Conservation (phyloP, 2,888 invertebrate genomes). For the Anodontia alba region DNA sequence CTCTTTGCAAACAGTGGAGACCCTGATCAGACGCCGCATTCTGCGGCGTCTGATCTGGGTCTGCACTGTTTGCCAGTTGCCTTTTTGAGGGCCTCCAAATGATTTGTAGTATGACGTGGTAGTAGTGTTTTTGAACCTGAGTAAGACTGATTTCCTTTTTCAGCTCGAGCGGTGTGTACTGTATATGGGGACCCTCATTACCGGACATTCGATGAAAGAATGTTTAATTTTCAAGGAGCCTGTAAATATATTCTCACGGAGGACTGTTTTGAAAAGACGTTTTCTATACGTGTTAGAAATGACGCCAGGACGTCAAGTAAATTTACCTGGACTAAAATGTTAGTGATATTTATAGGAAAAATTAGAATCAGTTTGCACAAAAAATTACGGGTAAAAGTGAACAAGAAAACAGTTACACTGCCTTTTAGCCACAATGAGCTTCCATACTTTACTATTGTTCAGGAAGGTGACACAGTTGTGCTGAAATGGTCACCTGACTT, state of each 20-base stretch:
- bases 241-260: conserved; percentile 93
- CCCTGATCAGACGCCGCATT: too few species aligned
- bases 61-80: too few species aligned
- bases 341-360: conserved; percentile 87
- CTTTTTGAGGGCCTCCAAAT: too few species aligned
- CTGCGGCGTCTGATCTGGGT: too few species aligned
- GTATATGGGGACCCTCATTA: conserved; percentile 98
- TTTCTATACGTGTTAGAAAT: conserved; percentile 95
- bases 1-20: too few species aligned
- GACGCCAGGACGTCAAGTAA: conserved; percentile 92
- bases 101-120: too few species aligned
- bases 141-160: conserved; percentile 62
- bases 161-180: conserved; percentile 94
- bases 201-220: conserved; percentile 96
- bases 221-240: conserved; percentile 94
- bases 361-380: conserved; percentile 89
- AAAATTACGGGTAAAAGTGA: conserved; percentile 92
- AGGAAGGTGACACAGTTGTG: conserved; percentile 85
- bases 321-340: conserved; percentile 96
- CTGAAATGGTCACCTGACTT: conserved; percentile 88
- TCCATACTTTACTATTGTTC: conserved; percentile 85
- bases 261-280: conserved; percentile 90
- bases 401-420: conserved; percentile 90
- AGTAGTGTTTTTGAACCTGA: too few species aligned
- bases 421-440: conserved; percentile 87